A percentile compares a stretch with the other conserved stretches of the same genome.
phyloP scores from a whole-genome alignment of 2,797 vertebrate species.

The Myioborus melanocephalus region DNA sequence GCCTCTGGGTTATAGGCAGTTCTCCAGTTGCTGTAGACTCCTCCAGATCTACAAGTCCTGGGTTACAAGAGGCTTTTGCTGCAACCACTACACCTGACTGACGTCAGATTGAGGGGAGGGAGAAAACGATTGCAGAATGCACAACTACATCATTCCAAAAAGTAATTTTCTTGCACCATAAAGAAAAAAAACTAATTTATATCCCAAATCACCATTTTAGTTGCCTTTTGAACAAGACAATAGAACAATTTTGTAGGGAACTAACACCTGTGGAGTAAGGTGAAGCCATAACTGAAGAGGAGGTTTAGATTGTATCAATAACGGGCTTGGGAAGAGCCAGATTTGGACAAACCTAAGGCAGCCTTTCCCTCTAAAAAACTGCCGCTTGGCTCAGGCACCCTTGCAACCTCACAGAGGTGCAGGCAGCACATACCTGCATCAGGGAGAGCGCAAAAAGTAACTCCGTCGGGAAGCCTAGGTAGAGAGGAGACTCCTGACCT shows the following conservation, averaged over 20 bases:
- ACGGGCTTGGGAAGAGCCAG: neutral
- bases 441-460: neutral
- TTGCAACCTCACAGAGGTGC: rapidly evolving
- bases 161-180: neutral
- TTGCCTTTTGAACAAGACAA: rapidly evolving
- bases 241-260: rapidly evolving
- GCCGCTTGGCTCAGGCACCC: rapidly evolving
- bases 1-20: too few species aligned
- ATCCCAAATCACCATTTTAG: rapidly evolving
- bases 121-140: neutral
- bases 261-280: rapidly evolving
- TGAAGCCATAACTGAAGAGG: rapidly evolving
- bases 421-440: neutral
- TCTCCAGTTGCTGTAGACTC: neutral
- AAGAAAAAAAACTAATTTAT: neutral
- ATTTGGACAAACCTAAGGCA: rapidly evolving
- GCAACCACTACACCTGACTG: neutral
- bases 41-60: neutral
- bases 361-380: rapidly evolving
- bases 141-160: rapidly evolving
- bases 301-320: rapidly evolving
- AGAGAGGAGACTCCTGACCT: neutral
- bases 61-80: neutral
- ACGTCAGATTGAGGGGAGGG: neutral
- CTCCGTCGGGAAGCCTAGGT: rapidly evolving